These are phyloP conservation scores for Lonchura striata DNA, from an alignment of 2,113 vertebrate genomes.

Conservation along the genomic window DNA sequence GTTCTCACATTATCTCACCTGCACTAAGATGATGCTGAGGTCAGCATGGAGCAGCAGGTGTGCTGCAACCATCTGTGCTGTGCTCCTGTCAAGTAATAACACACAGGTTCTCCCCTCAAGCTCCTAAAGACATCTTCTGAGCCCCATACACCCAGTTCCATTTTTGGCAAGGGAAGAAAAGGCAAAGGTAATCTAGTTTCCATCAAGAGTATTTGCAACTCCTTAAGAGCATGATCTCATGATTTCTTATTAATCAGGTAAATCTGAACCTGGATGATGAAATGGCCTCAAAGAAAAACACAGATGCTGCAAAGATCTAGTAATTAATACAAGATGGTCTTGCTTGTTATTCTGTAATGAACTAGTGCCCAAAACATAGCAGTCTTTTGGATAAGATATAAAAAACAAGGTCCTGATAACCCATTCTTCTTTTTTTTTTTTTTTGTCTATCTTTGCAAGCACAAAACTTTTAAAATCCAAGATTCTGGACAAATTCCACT, in stretches of 20 bases:
- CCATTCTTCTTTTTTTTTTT: neutral
- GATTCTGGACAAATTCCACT: neutral
- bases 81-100: neutral
- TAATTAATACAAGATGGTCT: neutral
- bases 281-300: neutral
- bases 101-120: neutral
- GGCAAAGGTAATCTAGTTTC: neutral
- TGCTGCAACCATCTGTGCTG: neutral
- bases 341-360: neutral
- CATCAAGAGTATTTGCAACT: neutral
- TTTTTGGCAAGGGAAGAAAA: neutral
- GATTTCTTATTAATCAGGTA: neutral
- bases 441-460: neutral
- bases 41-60: neutral
- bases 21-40: neutral
- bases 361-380: neutral
- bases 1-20: neutral
- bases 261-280: neutral
- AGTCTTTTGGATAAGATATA: neutral
- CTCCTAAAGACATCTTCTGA: neutral
- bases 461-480: neutral
- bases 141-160: neutral
- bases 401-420: neutral
- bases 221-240: neutral
- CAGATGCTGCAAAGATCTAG: neutral